A percentile compares a stretch with the other conserved stretches of the same genome.
These are phyloP conservation scores for Sphaerophoria rueppellii DNA, from an alignment of 2,888 invertebrate species.

Conservation along the genomic window DNA sequence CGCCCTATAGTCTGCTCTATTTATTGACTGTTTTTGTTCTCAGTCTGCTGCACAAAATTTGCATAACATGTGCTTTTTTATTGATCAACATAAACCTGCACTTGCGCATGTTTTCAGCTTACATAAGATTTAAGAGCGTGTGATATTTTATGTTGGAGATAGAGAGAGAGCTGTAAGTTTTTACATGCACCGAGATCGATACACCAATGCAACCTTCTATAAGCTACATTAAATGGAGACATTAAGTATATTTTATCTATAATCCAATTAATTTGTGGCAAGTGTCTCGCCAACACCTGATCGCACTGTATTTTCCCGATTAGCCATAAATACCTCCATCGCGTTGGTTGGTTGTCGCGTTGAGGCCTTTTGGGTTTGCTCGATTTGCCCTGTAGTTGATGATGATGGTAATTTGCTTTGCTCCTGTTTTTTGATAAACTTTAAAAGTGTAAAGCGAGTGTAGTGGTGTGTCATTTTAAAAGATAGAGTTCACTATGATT, in stretches of 20 bases:
- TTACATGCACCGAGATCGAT: background rate
- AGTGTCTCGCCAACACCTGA: conserved; percentile 73
- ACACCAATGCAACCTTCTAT: conserved; percentile 20
- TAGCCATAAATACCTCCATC: conserved; percentile 5
- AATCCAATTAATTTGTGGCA: conserved; percentile 73
- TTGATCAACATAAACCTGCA: conserved; percentile 53
- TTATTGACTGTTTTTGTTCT: background rate
- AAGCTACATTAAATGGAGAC: conserved; percentile 40
- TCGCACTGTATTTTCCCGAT: conserved; percentile 60
- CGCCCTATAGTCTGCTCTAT: no score
- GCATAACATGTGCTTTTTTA: conserved; percentile 52
- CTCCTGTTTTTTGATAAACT: conserved; percentile 61
- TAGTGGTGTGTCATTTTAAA: conserved; percentile 49
- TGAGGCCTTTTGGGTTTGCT: conserved; percentile 19
- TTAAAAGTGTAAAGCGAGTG: conserved; percentile 23
- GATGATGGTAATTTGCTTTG: conserved; percentile 53
- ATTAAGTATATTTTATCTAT: conserved; percentile 65
- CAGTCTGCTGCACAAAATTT: conserved; percentile 56
- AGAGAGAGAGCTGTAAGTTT: no score
- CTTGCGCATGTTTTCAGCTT: conserved; percentile 49
- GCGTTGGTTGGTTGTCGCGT: no score
- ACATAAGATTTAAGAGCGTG: conserved; percentile 61
- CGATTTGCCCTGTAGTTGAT: conserved; percentile 1
- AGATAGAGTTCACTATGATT: background rate
- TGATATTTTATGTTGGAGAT: conserved; percentile 60